Base-by-base conservation (phyloP, 2,888 invertebrate species). In the Abscondita cerata region DNA sequence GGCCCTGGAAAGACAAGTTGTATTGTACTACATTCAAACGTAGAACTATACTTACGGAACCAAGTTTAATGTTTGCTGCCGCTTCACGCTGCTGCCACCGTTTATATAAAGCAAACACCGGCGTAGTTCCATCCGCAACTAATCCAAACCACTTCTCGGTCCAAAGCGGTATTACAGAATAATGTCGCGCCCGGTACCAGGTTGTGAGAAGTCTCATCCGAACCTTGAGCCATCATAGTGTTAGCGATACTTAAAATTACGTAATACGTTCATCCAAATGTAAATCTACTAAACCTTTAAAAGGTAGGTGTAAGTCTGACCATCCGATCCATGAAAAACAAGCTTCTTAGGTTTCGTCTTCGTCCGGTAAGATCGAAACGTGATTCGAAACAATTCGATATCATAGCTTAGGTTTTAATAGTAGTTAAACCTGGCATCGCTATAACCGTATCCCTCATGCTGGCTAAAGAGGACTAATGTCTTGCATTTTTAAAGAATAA, bases 341-440 rank as follows among this genome's bases (percentile, higher is more conserved):
- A 98, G 83, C 80, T 98, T 99, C 78, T 99, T 99, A 0, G 99
- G 99, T 76, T 96, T 94, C 0, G 99, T 99, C 81, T 99, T 99
- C 0, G 99, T 98, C n/a, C 0, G 98, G 97, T 55, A 99, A 82
- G 66, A 99, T 94, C 50, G 93, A 91, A 0, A 98, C 94, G 11
- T 88, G 87, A 70, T 92, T 91, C 70, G 94, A 91, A 0, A 98
- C 90, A 1, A n/a, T 91, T 88, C 71, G 88, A 86, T 53, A 95
- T 90, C 0, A 91, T 92, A 0, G 94, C 84, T 50, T 83, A 81
- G 63, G 80, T 81, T 51, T 80, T 79, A 0, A 73, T 73, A 65
- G 71, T 70, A 1, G 80, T 77, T 51, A 82, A 77, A 0, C 98
- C 98, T 0, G 98, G 98, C 95, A 98, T 96, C 0, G 96, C 94